These are phyloP conservation scores for Cataglyphis hispanica DNA, from an alignment of 1,140 invertebrate genomes.

Conservation along the genomic window DNA sequence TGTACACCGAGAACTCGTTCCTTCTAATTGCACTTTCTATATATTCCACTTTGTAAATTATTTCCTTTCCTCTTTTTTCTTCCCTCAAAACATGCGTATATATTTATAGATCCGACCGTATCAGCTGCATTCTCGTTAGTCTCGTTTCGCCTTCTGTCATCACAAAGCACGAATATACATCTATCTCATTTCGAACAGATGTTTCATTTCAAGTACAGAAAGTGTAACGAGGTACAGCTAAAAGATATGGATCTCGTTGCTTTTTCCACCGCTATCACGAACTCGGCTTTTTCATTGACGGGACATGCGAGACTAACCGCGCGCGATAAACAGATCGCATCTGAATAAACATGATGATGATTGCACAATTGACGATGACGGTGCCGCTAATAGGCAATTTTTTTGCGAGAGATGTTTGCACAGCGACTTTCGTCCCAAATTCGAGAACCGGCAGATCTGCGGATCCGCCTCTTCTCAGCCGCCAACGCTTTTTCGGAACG, in stretches of 20 bases:
- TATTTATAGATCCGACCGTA: neutral
- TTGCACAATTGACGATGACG: neutral
- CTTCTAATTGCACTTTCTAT: constrained; percentile 14
- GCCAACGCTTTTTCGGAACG: neutral
- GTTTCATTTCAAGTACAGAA: neutral
- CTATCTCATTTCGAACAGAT: neutral
- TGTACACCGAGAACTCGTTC: neutral
- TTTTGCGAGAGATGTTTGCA: neutral
- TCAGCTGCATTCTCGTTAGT: neutral
- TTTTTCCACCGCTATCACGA: constrained; percentile 8
- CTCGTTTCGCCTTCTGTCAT: no score
- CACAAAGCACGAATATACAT: neutral
- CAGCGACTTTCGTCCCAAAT: neutral
- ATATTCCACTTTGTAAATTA: neutral
- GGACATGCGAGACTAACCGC: neutral
- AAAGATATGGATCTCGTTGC: neutral
- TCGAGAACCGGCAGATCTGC: constrained; percentile 7
- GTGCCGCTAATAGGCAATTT: neutral
- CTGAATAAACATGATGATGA: neutral
- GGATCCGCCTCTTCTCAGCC: neutral
- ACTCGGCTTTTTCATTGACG: neutral
- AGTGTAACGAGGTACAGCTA: neutral
- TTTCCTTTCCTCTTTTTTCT: neutral
- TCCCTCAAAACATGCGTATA: neutral
- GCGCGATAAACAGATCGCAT: neutral